phyloP scores from a whole-genome alignment of 2,797 vertebrate species.

The Octomys mimax region DNA sequence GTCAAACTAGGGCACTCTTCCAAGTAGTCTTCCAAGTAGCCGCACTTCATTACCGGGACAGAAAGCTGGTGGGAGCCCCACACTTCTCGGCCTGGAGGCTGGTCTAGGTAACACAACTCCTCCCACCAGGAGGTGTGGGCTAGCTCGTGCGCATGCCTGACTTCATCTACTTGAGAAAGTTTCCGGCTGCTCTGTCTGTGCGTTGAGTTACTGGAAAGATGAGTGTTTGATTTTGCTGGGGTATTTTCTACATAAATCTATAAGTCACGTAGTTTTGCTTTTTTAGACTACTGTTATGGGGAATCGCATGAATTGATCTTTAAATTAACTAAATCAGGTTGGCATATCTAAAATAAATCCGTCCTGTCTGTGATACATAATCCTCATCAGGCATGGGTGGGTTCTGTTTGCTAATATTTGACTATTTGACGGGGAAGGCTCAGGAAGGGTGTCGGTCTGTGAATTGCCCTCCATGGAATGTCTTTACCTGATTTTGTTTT shows the following conservation, averaged over 20 bases:
- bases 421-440: not conserved
- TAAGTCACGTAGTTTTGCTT: not conserved
- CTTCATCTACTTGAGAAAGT: fast-evolving
- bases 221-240: not conserved
- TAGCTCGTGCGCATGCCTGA: not conserved
- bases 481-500: not conserved
- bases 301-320: not conserved
- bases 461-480: not conserved
- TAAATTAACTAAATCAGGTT: not conserved
- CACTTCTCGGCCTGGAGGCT: not conserved
- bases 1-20: not conserved
- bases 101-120: fast-evolving
- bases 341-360: not conserved
- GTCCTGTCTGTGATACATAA: too few species aligned
- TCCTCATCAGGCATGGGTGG: not conserved
- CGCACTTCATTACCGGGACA: not conserved
- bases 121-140: not conserved
- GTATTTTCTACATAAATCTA: not conserved
- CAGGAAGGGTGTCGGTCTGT: not conserved
- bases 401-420: not conserved
- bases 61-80: not conserved
- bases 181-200: not conserved
- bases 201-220: not conserved
- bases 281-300: not conserved
- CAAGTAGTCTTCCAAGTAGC: too few species aligned